Percentiles rank a stretch among this genome's conserved stretches.
phyloP scores from a whole-genome alignment of 2,113 vertebrate genomes.

The Andinoacara biseriatus region DNA sequence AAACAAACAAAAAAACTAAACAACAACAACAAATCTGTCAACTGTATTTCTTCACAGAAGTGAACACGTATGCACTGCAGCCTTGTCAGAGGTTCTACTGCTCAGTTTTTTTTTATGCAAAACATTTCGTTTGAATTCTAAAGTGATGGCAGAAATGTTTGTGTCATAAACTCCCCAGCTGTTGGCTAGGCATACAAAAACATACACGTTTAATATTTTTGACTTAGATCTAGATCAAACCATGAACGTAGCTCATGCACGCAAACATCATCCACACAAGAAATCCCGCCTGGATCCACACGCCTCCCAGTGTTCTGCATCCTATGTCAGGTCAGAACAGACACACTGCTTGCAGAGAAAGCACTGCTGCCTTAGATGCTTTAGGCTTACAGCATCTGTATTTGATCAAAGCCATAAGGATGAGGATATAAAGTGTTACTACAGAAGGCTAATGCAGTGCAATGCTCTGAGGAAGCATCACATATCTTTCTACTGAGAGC shows the following conservation, averaged over 20 bases:
- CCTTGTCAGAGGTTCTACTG: not conserved
- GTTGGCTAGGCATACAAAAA: not conserved
- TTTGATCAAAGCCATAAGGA: conserved; percentile 4
- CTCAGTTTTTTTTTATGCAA: not conserved
- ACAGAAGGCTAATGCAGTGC: not conserved
- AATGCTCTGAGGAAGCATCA: conserved; percentile 5
- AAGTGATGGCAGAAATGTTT: accelerated
- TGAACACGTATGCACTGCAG: not conserved
- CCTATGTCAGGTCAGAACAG: not conserved
- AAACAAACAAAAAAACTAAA: too few relatives aligned
- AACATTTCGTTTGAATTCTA: not conserved
- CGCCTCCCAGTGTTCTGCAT: not conserved
- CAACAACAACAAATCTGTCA: too few relatives aligned
- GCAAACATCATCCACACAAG: not conserved
- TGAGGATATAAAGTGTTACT: conserved; percentile 4
- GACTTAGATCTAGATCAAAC: too few relatives aligned
- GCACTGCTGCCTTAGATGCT: not conserved
- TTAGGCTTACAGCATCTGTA: not conserved
- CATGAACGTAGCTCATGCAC: not conserved
- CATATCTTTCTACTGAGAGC: not conserved
- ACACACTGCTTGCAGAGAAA: not conserved
- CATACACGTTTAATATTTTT: not conserved
- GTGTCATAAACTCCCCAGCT: not conserved
- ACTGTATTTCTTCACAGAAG: too few relatives aligned
- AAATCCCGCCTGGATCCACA: not conserved